These are phyloP conservation scores for Oreochromis tanganicae DNA, from an alignment of 2,113 vertebrate species.

Conservation along the genomic window DNA sequence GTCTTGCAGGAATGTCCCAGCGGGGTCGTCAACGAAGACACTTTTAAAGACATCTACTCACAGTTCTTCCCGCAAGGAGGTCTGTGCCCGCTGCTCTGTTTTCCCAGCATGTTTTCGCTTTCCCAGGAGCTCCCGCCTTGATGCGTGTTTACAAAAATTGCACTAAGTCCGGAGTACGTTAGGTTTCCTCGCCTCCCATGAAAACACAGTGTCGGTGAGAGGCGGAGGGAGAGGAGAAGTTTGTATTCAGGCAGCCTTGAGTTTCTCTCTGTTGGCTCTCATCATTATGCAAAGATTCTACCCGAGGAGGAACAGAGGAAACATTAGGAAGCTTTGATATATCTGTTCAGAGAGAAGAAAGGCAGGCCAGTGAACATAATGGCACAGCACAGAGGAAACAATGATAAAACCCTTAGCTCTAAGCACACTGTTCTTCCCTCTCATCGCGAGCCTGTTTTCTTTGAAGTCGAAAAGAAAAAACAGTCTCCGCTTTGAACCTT, in stretches of 20 bases:
- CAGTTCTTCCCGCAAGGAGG: conserved; percentile 99
- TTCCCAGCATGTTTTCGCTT: neutral
- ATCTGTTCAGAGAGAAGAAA: conserved; percentile 9
- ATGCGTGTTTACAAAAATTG: neutral
- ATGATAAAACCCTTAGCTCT: neutral
- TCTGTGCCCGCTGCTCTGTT: conserved; percentile 58
- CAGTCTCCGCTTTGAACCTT: neutral
- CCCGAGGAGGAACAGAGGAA: conserved; percentile 5
- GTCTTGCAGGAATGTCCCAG: conserved; percentile 89
- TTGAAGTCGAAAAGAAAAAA: conserved; percentile 2
- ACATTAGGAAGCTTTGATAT: conserved; percentile 42
- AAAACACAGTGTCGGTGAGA: neutral
- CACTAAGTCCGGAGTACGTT: neutral
- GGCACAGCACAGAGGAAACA: neutral
- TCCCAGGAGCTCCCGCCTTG: neutral
- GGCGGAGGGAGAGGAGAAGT: neutral
- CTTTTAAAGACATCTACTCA: conserved; percentile 96
- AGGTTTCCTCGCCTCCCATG: neutral
- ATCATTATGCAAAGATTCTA: conserved; percentile 29
- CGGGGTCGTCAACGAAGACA: conserved; percentile 95
- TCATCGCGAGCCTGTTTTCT: neutral
- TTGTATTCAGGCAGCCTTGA: neutral
- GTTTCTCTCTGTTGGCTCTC: neutral
- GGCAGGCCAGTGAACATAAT: neutral
- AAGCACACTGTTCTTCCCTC: neutral